Evolutionary conservation across 30 jellyfish, hydroid and myxozoan genomes (phyloP).

Genomic region (Clytia hemisphaerica): DNA sequence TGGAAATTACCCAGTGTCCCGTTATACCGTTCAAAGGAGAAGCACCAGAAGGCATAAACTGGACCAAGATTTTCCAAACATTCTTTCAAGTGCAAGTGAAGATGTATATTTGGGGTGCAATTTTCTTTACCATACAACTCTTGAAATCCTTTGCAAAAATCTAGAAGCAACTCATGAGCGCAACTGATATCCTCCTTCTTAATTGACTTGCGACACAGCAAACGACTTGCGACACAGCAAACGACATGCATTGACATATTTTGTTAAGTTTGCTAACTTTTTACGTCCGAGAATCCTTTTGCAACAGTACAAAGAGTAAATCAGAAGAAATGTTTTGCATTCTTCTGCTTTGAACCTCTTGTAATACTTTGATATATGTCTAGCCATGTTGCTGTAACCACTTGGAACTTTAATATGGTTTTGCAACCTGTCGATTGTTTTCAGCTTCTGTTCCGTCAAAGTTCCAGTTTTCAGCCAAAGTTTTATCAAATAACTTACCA

Average conservation of each 20-base stretch:
- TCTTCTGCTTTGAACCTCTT: too few relatives aligned
- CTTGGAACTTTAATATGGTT: too few relatives aligned
- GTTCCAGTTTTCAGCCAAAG: too few relatives aligned
- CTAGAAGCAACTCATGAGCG: not conserved
- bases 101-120: conserved; percentile 4
- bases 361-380: too few relatives aligned
- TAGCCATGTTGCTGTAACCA: too few relatives aligned
- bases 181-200: too few relatives aligned
- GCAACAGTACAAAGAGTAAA: not conserved
- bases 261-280: not conserved
- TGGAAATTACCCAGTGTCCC: not conserved
- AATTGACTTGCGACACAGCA: not conserved
- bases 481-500: too few relatives aligned
- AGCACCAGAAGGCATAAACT: conserved; percentile 3
- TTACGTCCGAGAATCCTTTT: not conserved
- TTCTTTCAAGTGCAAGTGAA: not conserved
- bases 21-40: not conserved
- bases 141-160: not conserved
- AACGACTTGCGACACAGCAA: too few relatives aligned
- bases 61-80: not conserved
- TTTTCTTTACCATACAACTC: too few relatives aligned
- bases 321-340: too few relatives aligned
- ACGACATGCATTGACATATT: not conserved
- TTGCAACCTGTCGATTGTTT: too few relatives aligned
- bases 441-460: too few relatives aligned